phyloP scores from a whole-genome alignment of 1,140 invertebrate species.

The Pemphigus obesinymphae region DNA sequence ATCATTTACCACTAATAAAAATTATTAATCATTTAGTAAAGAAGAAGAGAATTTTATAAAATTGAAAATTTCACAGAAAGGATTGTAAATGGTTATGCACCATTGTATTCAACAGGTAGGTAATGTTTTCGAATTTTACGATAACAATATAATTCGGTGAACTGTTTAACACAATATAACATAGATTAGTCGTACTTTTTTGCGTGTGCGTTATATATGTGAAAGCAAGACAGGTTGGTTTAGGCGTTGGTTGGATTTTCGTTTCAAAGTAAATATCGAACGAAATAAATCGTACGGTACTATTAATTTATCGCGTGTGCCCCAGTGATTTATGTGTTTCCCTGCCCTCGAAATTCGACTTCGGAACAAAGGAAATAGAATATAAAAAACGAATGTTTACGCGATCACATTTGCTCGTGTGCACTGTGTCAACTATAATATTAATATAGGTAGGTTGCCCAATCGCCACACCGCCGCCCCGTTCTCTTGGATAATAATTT shows the following conservation, averaged over 20 bases:
- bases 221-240: neutral
- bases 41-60: too few species aligned
- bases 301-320: neutral
- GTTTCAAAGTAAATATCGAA: neutral
- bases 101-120: too few species aligned
- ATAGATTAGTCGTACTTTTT: too few species aligned
- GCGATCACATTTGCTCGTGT: neutral
- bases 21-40: too few species aligned
- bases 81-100: too few species aligned
- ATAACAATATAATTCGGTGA: neutral
- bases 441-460: neutral
- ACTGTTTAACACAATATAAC: neutral
- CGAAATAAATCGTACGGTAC: neutral
- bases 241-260: neutral
- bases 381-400: neutral
- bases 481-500: neutral
- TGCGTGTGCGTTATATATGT: neutral
- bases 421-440: neutral
- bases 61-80: too few species aligned
- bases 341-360: neutral
- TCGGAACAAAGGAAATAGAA: neutral
- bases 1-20: too few species aligned
- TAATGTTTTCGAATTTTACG: neutral
- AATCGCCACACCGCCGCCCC: neutral
- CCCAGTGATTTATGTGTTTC: neutral